Evolutionary conservation across 1,140 invertebrate species (phyloP).

Genomic region (Globodera rostochiensis): DNA sequence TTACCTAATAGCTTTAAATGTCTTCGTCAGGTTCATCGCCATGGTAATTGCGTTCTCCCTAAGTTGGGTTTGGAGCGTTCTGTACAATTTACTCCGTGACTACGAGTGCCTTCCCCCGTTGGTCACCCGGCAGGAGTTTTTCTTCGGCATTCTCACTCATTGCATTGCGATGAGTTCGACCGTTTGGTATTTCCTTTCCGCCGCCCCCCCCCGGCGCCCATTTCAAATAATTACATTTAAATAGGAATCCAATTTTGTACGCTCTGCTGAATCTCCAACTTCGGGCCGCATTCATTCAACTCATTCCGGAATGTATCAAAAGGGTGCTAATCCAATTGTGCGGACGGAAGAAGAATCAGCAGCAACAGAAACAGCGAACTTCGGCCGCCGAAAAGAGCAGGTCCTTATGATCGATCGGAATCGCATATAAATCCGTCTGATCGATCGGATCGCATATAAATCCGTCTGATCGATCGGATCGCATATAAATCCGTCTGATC

Average conservation of each 20-base stretch:
- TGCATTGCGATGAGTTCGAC: slow-evolving; percentile 71
- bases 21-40: slow-evolving; percentile 51
- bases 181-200: slow-evolving; percentile 60
- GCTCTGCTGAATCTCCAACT: slow-evolving; percentile 68
- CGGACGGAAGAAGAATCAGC: background rate
- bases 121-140: slow-evolving; percentile 60
- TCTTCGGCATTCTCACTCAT: slow-evolving; percentile 69
- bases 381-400: slow-evolving; percentile 8
- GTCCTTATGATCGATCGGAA: background rate
- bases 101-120: slow-evolving; percentile 66
- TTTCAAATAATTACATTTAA: background rate
- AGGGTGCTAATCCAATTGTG: slow-evolving; percentile 15
- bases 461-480: no score
- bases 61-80: slow-evolving; percentile 70
- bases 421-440: no score
- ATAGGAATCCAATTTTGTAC: slow-evolving; percentile 70
- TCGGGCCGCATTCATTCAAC: slow-evolving; percentile 59
- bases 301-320: slow-evolving; percentile 57
- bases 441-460: no score
- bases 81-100: slow-evolving; percentile 69
- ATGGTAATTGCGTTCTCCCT: slow-evolving; percentile 55
- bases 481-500: no score
- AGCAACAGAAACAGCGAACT: background rate
- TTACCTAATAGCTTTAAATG: no score
- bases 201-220: slow-evolving; percentile 41